Percentiles rank a stretch among this genome's conserved stretches.
These are phyloP conservation scores for Aphyosemion australe DNA, from an alignment of 2,113 vertebrate species.

Conservation along the genomic window DNA sequence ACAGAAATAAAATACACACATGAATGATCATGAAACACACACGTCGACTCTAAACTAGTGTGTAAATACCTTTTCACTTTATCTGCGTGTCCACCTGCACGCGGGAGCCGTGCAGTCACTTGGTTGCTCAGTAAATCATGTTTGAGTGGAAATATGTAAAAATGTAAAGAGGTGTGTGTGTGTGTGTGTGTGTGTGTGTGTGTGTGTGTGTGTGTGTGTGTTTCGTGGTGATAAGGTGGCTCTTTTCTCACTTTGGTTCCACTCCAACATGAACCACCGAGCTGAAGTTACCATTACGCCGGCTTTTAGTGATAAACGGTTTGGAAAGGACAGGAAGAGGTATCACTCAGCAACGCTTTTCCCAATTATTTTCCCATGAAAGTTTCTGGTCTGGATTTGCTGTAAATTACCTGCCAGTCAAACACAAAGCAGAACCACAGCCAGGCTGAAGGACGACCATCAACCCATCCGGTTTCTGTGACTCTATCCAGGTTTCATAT, in stretches of 20 bases:
- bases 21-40: no score
- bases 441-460: no score
- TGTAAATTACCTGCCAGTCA: constrained; percentile 5
- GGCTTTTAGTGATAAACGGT: neutral
- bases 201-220: constrained; percentile 12
- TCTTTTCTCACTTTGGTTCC: constrained; percentile 20
- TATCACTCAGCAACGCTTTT: neutral
- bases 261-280: neutral
- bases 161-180: no score
- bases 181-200: no score
- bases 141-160: neutral
- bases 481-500: no score
- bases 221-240: constrained; percentile 11
- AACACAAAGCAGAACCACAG: neutral
- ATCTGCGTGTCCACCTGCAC: no score
- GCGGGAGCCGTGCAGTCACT: neutral
- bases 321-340: neutral
- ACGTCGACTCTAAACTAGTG: no score
- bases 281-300: constrained; percentile 2
- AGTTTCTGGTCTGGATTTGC: neutral
- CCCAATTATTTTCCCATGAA: neutral
- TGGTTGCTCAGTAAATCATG: neutral
- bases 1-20: no score
- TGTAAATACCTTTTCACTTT: no score
- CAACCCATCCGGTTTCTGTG: no score